Conservation (phyloP, 2,797 vertebrate genomes). For the Diceros bicornis region DNA sequence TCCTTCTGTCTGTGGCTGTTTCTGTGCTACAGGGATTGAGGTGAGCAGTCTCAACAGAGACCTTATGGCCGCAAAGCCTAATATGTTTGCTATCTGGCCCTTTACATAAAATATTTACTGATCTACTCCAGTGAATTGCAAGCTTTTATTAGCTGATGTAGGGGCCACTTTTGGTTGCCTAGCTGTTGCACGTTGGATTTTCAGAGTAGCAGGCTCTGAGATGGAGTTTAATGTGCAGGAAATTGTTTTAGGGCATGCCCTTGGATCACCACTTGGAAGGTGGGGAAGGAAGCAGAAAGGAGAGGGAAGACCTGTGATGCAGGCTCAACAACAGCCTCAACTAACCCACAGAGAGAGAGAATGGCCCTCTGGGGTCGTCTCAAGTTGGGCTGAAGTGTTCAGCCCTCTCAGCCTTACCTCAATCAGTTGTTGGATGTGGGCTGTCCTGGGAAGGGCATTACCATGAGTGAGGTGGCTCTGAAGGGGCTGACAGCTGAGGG, state of each 20-base stretch:
- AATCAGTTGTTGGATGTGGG: not conserved
- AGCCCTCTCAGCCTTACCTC: not conserved
- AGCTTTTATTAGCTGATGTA: not conserved
- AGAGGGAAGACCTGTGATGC: not conserved
- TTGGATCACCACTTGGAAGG: not conserved
- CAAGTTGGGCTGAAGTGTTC: not conserved
- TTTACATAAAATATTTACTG: not conserved
- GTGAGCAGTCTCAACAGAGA: too few species aligned
- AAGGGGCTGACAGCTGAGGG: not conserved
- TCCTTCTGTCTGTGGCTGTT: too few species aligned
- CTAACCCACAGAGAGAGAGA: not conserved
- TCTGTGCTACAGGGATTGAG: too few species aligned
- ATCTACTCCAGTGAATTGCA: too few species aligned
- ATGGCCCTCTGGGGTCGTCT: not conserved
- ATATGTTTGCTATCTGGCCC: too few species aligned
- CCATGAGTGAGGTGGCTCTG: not conserved
- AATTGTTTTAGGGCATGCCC: fast-evolving
- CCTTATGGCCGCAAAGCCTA: too few species aligned
- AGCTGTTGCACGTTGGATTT: not conserved
- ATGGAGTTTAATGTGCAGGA: not conserved
- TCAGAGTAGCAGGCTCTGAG: not conserved
- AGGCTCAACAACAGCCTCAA: too few species aligned
- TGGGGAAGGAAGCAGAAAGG: too few species aligned
- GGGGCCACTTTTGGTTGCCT: not conserved
- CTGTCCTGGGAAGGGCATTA: not conserved